Evolutionary conservation across 2,888 invertebrate genomes (phyloP).

Genomic region (Siphlonurus alternatus): DNA sequence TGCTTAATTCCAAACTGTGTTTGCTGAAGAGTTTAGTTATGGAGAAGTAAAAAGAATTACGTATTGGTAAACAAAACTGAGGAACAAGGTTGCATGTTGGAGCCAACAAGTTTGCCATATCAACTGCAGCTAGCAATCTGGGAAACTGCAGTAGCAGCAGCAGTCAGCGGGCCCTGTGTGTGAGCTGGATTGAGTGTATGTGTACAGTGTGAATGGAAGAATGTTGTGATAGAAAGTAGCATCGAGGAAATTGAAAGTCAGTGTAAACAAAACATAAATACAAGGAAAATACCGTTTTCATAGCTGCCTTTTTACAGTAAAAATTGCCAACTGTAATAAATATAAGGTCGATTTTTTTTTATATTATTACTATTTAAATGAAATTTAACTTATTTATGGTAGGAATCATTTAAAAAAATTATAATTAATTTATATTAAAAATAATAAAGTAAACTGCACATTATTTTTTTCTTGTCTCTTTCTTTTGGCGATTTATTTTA

Average conservation of each 20-base stretch:
- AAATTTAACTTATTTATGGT: too few relatives aligned
- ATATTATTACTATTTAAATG: too few relatives aligned
- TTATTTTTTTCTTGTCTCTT: too few relatives aligned
- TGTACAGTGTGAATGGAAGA: constrained; percentile 11
- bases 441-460: too few relatives aligned
- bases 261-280: constrained; percentile 12
- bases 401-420: too few relatives aligned
- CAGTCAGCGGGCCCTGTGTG: not conserved
- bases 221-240: constrained; percentile 16
- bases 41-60: too few relatives aligned
- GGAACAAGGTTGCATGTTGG: not conserved
- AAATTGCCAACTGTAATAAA: too few relatives aligned
- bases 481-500: too few relatives aligned
- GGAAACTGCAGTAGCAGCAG: not conserved
- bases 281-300: constrained; percentile 9
- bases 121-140: not conserved
- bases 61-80: not conserved
- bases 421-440: too few relatives aligned
- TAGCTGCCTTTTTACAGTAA: constrained; percentile 16
- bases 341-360: too few relatives aligned
- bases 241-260: constrained; percentile 12
- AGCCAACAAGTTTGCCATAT: not conserved
- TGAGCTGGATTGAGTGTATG: constrained; percentile 8
- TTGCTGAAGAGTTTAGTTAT: too few relatives aligned
- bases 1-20: too few relatives aligned